These are phyloP conservation scores for Rhizomys pruinosus DNA, from an alignment of 2,113 vertebrate species.

Conservation along the genomic window DNA sequence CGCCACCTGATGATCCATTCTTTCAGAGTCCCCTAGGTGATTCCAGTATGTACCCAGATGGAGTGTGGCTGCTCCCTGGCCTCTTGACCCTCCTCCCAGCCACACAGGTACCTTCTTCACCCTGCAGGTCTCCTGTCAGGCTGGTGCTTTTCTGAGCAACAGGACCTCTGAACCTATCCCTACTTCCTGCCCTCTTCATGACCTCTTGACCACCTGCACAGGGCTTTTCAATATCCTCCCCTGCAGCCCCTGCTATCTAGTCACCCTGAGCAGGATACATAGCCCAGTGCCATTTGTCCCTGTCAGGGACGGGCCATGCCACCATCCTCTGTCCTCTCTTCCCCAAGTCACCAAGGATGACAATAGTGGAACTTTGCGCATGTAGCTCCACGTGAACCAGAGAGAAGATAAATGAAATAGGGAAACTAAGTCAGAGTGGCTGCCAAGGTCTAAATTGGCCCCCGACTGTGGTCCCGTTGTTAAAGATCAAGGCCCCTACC, in stretches of 20 bases:
- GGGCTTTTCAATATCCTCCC: no score
- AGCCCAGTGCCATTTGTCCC: no score
- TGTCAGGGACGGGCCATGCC: not conserved
- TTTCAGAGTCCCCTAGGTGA: not conserved
- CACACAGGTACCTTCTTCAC: not conserved
- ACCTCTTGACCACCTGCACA: no score
- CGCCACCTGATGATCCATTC: no score
- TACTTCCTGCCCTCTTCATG: not conserved
- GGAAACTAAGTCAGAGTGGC: not conserved
- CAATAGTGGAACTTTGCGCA: not conserved
- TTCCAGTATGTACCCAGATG: not conserved
- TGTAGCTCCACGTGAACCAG: not conserved
- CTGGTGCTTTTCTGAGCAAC: not conserved
- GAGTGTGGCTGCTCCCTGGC: no score
- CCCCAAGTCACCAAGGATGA: not conserved
- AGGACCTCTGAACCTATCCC: no score
- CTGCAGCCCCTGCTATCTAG: no score
- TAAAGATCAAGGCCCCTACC: not conserved
- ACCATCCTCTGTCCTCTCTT: not conserved
- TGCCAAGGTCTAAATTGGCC: rapidly evolving
- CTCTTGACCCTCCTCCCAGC: not conserved
- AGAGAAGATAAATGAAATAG: no score
- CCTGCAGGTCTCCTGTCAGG: not conserved
- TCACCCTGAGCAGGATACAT: no score
- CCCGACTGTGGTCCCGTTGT: not conserved